Evolutionary conservation across 53 echinoderm and acorn worm genomes (phyloP), one percentile per base, ranked within the genome.

Genomic region (Crossaster papposus): DNA sequence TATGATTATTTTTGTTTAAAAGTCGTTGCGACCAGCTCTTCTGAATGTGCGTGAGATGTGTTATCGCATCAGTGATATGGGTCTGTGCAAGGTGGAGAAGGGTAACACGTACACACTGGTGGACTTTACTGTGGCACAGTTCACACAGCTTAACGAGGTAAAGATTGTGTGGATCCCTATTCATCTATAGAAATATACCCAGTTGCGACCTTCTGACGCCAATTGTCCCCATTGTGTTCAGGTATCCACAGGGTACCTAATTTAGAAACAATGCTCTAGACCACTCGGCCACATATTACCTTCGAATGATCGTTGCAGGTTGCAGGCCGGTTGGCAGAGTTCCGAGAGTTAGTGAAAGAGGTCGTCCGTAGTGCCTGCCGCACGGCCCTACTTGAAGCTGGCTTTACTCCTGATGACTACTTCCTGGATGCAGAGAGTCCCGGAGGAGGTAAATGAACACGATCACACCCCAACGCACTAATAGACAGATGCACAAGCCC

Each of bases 41-140:
- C 91, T 99, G 83, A 99, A 99, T 78, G 99, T 99, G 2, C 82
- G 99, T 62, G 99, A 98, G 91, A 98, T 98, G 98, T 98, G 98
- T 62, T 98, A 96, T 78, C 82, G 98, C 28, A 98, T 98, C 90
- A 90, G 90, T 31, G 98, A 98, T 83, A 98, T 98, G 98, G 96
- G 99, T n/a, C 91, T 99, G 24, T 99, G 99, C 79, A 96, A 96
- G 79, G 99, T 99, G 14, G 99, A 99, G 89, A 99, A 99, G 68
- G 99, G 96, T n/a, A 92, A 91, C 52, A 95, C 96, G 10, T 96
- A 96, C 86, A 93, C 99, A 28, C 91, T 99, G 80, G 83, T 91
- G 29, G 93, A 94, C 4, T 99, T 99, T 90, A 99, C 90, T 26
- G 85, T 83, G 89, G 96, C 96, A 24, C 99, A 99, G 94, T 99